These are phyloP conservation scores for Tipula confusa DNA, from an alignment of 2,888 invertebrate genomes.

Conservation along the genomic window DNA sequence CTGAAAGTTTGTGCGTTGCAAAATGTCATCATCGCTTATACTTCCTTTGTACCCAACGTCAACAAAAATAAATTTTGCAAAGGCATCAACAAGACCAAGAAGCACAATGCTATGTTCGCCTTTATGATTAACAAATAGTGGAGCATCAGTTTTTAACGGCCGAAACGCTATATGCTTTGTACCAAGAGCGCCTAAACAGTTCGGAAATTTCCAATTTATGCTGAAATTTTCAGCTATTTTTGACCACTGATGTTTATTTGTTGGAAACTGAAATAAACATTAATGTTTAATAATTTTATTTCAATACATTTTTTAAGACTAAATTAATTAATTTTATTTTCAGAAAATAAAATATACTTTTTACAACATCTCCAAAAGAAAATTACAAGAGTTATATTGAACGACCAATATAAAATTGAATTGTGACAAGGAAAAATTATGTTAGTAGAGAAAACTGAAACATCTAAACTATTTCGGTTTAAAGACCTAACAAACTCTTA, in stretches of 20 bases:
- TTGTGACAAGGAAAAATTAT: too few species aligned
- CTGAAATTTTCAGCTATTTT: neutral
- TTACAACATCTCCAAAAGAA: too few species aligned
- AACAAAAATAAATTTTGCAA: constrained; percentile 34
- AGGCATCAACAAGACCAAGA: neutral
- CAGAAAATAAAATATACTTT: too few species aligned
- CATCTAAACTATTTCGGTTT: neutral
- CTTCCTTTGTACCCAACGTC: constrained; percentile 36
- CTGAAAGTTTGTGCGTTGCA: constrained; percentile 31
- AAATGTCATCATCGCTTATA: constrained; percentile 32
- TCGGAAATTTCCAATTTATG: neutral
- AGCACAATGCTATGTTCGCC: neutral
- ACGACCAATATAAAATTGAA: too few species aligned
- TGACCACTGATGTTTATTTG: neutral
- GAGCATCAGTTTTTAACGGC: neutral
- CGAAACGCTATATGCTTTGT: neutral
- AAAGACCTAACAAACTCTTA: neutral
- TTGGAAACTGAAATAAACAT: neutral
- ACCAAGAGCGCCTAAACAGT: neutral
- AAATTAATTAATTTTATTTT: neutral
- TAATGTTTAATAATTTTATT: neutral
- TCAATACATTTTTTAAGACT: neutral
- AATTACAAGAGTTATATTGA: neutral
- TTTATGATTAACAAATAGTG: neutral
- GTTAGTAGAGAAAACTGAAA: too few species aligned